Base-by-base conservation (phyloP, 2,888 invertebrate species). In the Latheticus oryzae region DNA sequence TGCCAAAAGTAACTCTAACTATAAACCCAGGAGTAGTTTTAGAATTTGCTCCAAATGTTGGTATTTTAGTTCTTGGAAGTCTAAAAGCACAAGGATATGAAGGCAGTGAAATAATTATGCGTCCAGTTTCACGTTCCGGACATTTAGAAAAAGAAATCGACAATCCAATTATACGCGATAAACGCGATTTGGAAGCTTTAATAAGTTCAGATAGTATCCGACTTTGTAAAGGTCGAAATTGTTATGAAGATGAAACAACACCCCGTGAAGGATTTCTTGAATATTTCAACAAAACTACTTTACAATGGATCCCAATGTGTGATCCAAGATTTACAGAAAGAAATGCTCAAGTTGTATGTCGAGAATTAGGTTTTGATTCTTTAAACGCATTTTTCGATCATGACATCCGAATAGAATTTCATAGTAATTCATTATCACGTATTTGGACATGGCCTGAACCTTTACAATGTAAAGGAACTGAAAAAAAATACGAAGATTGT, bases 401-500 rank as follows among this genome's bases (percentile, higher is more conserved):
- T 67, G 95, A 92, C 65, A 85, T 88, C 2, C 82, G 96, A 63
- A 89, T 93, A 62, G 95, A 96, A 74, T 91, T 91, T 70, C 94
- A 95, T 76, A 92, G 92, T 38, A 93, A 93, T 70, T 91, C 94
- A 0, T 79, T 95, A 51, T 88, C 92, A 0, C 82, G 93, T 58
- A 90, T 97, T 66, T 93, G 95, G 88, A 93, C 93, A 0, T 97
- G 96, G 94, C 93, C 96, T 0, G 96, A 97, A 76, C 96, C 96
- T 0, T 78, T 95, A 35, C 94, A 91, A 77, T 91, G 91, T 68
- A 85, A 84, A 15, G 92, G 91, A 0, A 87, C 86, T 43, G 94
- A 94, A 77, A 81, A 82, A 9, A 83, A 83, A 43, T 86, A 92
- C 66, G 90, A 91, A 73, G 88, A 91, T n/a, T 93, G 93, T 71